Percentiles rank a stretch among this genome's conserved stretches.
phyloP scores from a whole-genome alignment of 2,797 vertebrate species.

The Scarus forsteni region DNA sequence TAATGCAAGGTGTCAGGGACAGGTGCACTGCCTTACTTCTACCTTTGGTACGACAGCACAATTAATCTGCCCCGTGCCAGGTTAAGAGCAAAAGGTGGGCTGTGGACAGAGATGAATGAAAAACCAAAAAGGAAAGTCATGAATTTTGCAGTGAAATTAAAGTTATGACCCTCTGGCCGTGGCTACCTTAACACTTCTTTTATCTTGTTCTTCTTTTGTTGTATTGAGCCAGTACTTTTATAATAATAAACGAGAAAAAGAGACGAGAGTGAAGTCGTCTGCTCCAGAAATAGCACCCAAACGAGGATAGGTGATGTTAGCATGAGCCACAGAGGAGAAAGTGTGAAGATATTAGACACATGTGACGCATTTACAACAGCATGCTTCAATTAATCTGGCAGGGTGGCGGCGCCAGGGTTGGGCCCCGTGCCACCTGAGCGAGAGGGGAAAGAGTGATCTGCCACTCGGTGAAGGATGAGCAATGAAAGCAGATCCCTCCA shows the following conservation, averaged over 20 bases:
- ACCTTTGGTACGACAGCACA: conserved; percentile 57
- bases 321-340: conserved; percentile 25
- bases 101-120: conserved; percentile 68
- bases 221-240: conserved; percentile 13
- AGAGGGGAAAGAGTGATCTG: conserved; percentile 55
- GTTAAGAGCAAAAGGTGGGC: conserved; percentile 63
- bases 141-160: conserved; percentile 78
- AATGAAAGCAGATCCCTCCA: conserved; percentile 58
- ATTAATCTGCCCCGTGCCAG: conserved; percentile 78
- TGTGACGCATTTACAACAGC: conserved; percentile 80
- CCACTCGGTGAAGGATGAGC: conserved; percentile 59
- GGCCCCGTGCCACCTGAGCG: conserved; percentile 75
- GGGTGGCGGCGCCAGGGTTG: conserved; percentile 73
- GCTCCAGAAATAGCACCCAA: conserved; percentile 50
- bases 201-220: not conserved
- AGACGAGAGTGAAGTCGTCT: conserved; percentile 15
- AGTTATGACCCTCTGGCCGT: conserved; percentile 57
- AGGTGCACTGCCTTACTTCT: conserved; percentile 68
- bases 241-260: not conserved
- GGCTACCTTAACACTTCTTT: conserved; percentile 40
- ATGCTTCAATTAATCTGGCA: conserved; percentile 81
- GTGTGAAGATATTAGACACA: conserved; percentile 75
- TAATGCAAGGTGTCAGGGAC: conserved; percentile 70
- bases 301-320: conserved; percentile 52
- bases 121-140: conserved; percentile 78